phyloP scores from a whole-genome alignment of 2,888 invertebrate genomes.

The Idaea biselata region DNA sequence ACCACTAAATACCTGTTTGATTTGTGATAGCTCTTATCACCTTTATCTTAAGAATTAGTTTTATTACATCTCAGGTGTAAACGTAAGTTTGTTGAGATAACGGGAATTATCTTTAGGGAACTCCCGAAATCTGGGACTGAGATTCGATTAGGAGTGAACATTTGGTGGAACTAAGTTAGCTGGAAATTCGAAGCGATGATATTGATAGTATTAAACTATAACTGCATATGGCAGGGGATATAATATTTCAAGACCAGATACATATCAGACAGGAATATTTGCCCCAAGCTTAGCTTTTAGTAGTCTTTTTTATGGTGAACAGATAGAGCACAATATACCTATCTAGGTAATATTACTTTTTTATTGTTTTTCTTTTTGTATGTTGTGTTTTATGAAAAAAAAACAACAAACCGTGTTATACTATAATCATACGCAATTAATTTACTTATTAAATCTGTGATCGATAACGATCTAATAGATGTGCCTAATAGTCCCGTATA shows the following conservation, averaged over 20 bases:
- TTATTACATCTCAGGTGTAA: background rate
- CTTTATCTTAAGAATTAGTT: background rate
- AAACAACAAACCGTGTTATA: constrained; percentile 10
- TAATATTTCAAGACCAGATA: too few relatives aligned
- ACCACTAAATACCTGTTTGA: background rate
- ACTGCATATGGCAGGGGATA: too few relatives aligned
- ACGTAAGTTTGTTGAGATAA: constrained; percentile 1
- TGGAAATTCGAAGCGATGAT: background rate
- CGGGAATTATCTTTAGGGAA: constrained; percentile 2
- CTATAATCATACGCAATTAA: constrained; percentile 70
- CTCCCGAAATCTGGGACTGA: background rate
- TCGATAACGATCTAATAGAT: constrained; percentile 51
- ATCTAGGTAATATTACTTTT: too few relatives aligned
- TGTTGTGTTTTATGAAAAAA: background rate
- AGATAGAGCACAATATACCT: too few relatives aligned
- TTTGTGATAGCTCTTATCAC: background rate
- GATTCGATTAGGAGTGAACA: background rate
- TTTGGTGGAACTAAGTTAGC: background rate
- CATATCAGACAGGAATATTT: too few relatives aligned
- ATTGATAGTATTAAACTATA: background rate
- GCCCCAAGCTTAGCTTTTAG: too few relatives aligned
- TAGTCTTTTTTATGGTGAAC: too few relatives aligned
- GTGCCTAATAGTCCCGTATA: background rate
- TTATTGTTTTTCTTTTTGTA: too few relatives aligned
- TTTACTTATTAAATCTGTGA: constrained; percentile 68